Base-by-base conservation (phyloP, 2,113 vertebrate genomes). In the Neodon shergylaensis region DNA sequence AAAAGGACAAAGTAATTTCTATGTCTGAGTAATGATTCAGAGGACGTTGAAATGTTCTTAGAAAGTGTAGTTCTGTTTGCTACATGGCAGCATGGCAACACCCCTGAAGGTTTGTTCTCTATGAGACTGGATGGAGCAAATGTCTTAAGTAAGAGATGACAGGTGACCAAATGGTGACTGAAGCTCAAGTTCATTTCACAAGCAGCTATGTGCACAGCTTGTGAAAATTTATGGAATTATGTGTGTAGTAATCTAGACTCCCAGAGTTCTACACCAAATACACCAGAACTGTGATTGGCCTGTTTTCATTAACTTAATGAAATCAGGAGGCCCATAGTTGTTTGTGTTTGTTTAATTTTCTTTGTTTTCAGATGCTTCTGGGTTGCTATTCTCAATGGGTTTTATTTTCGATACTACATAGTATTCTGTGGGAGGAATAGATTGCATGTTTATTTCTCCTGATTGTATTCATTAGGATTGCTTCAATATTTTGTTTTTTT, bases 301-400 rank as follows among this genome's bases (percentile, higher is more conserved):
- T 68, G 0, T 91, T 61, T 83, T 26, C 1, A 26, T 90, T 92
- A 28, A 58, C 58, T 94, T 61, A 92, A 49, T 88, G 9, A 95
- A 90, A 24, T 84, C 12, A 49, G 83, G 10, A 0, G 47, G 11
- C 24, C 14, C 73, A 6, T 44, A 21, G 10, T 36, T 47, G 16
- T n/a, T 85, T 87, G 17, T 78, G 65, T 91, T 92, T 49, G 52
- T 9, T 76, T 47, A 22, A n/a, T 79, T 96, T 92, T 78, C 10
- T 94, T 7, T 63, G n/a, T 4, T 90, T 92, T 81, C 24, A 76
- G n/a, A 54, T 83, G 47, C 2, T 44, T 61, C 22, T 31, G 36
- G 36, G 3, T 54, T 92, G 65, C 54, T 47, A 58, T 22, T 58
- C 4, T 39, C 42, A 22, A 16, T n/a, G 21, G 36, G 8, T 63